Conservation (phyloP, 2,113 vertebrate genomes). For the Dipodomys ordii region DNA sequence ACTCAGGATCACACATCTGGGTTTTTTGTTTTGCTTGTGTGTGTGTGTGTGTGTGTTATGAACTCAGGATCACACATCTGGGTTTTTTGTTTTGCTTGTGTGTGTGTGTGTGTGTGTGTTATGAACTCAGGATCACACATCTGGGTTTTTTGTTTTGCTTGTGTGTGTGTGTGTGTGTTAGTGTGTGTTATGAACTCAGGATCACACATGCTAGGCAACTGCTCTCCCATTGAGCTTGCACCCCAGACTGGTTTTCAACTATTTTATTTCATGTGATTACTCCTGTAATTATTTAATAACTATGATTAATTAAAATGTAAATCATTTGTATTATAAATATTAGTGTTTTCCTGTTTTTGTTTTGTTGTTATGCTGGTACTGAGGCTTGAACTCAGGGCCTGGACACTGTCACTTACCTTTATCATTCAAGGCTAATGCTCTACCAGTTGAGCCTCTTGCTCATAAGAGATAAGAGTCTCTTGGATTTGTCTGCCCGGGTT, state of each 20-base stretch:
- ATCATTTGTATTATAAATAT: not conserved
- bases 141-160: not conserved
- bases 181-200: too few species aligned
- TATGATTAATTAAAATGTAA: not conserved
- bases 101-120: too few species aligned
- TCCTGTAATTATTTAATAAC: not conserved
- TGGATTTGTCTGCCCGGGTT: too few species aligned
- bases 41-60: too few species aligned
- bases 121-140: not conserved
- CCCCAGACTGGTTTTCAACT: not conserved
- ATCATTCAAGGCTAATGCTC: too few species aligned
- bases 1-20: not conserved
- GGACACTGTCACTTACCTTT: too few species aligned
- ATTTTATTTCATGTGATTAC: slow-evolving; percentile 20
- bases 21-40: not conserved
- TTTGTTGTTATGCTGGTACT: too few species aligned
- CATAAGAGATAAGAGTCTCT: too few species aligned
- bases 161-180: too few species aligned
- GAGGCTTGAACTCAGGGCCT: too few species aligned
- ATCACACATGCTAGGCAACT: not conserved
- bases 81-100: not conserved
- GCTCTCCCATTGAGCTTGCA: not conserved
- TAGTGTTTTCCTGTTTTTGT: not conserved
- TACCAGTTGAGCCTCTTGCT: too few species aligned
- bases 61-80: not conserved